A percentile compares a stretch with the other conserved stretches of the same genome.
Conservation (phyloP, 2,888 invertebrate species). For the Camponotus fellah region DNA sequence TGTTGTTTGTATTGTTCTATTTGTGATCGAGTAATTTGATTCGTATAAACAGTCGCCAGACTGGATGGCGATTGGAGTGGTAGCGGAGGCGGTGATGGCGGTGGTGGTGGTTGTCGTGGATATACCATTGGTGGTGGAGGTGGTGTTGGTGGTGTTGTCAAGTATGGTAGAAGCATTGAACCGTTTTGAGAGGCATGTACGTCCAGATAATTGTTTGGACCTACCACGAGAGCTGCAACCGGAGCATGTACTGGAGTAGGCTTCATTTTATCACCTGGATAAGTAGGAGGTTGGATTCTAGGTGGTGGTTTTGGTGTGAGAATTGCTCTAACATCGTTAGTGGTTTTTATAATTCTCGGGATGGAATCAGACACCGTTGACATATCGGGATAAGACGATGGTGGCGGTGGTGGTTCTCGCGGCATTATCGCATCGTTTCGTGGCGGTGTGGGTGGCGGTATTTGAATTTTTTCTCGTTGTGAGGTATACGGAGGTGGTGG, state of each 20-base stretch:
- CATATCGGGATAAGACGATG: constrained; percentile 88
- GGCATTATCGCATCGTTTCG: constrained; percentile 86
- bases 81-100: constrained; percentile 85
- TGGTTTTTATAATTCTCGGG: constrained; percentile 54
- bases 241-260: constrained; percentile 86
- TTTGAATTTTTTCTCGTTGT: constrained; percentile 83
- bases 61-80: constrained; percentile 90
- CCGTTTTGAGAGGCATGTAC: constrained; percentile 88
- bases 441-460: constrained; percentile 85
- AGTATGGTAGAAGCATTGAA: constrained; percentile 86
- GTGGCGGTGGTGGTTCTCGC: constrained; percentile 88
- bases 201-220: constrained; percentile 89
- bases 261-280: constrained; percentile 86
- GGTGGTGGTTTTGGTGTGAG: constrained; percentile 90
- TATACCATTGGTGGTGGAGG: constrained; percentile 89
- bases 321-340: constrained; percentile 26
- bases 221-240: constrained; percentile 88
- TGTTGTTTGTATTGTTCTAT: constrained; percentile 96
- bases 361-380: constrained; percentile 67
- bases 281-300: constrained; percentile 85
- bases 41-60: constrained; percentile 91
- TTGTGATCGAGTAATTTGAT: constrained; percentile 91
- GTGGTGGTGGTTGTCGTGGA: constrained; percentile 86
- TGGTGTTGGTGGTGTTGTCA: constrained; percentile 89
- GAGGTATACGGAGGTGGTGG: constrained; percentile 88